phyloP scores from a whole-genome alignment of 2,113 vertebrate genomes.

The Oncorhynchus gorbuscha region DNA sequence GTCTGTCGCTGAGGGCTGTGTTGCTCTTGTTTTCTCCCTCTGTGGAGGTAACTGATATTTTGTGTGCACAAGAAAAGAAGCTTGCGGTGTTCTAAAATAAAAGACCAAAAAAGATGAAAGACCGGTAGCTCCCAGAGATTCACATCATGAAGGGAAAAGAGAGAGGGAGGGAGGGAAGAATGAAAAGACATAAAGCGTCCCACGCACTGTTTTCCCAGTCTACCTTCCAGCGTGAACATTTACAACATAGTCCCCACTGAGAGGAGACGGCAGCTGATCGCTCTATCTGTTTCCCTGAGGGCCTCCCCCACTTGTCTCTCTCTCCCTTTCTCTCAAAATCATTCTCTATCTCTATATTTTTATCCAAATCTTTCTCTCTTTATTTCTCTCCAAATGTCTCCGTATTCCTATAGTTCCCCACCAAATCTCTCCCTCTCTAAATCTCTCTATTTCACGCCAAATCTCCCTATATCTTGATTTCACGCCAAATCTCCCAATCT shows the following conservation, averaged over 20 bases:
- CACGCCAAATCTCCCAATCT: too few relatives aligned
- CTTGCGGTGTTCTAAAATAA: slow-evolving; percentile 25
- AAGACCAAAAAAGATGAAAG: slow-evolving; percentile 40
- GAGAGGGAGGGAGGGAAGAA: slow-evolving; percentile 9
- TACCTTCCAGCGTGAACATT: slow-evolving; percentile 34
- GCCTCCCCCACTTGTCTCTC: too few relatives aligned
- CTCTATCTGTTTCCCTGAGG: too few relatives aligned
- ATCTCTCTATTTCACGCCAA: too few relatives aligned
- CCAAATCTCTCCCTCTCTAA: slow-evolving; percentile 31
- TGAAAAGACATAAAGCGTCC: slow-evolving; percentile 41
- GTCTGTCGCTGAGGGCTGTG: slow-evolving; percentile 42
- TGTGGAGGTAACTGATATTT: slow-evolving; percentile 50
- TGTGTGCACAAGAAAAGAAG: slow-evolving; percentile 29
- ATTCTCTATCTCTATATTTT: too few relatives aligned
- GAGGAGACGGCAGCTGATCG: too few relatives aligned
- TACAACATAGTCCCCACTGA: too few relatives aligned
- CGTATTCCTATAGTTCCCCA: too few relatives aligned
- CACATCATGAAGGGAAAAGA: slow-evolving; percentile 37
- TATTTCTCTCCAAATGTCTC: too few relatives aligned
- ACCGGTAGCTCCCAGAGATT: slow-evolving; percentile 41
- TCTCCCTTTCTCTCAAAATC: too few relatives aligned
- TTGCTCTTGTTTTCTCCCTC: slow-evolving; percentile 29
- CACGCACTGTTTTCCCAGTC: background rate
- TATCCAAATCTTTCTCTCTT: too few relatives aligned
- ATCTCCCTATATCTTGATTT: too few relatives aligned